These are phyloP conservation scores for Trematomus loennbergii DNA, from an alignment of 2,113 vertebrate genomes.

Conservation along the genomic window DNA sequence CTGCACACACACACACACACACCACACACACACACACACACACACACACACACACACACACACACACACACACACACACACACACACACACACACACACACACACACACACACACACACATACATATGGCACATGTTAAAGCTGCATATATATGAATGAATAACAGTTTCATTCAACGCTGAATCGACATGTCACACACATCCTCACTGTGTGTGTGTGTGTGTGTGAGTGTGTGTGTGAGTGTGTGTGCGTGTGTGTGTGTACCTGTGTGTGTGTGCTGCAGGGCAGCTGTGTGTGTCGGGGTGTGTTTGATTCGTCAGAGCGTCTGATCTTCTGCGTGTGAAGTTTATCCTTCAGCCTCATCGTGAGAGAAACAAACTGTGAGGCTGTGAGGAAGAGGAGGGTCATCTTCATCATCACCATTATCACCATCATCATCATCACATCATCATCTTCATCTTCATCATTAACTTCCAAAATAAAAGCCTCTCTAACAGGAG, in stretches of 20 bases:
- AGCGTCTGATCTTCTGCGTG: conserved; percentile 73
- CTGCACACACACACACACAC: conserved; percentile 69
- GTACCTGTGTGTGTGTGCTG: too few species aligned
- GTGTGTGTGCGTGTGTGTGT: too few species aligned
- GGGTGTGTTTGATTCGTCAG: conserved; percentile 89
- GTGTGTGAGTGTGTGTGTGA: too few species aligned
- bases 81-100: conserved; percentile 71
- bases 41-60: conserved; percentile 9
- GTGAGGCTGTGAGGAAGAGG: conserved; percentile 85
- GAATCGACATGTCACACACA: too few species aligned
- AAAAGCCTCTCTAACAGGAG: conserved; percentile 36
- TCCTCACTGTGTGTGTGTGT: too few species aligned
- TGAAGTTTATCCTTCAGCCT: conserved; percentile 95
- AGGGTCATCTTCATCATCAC: neutral
- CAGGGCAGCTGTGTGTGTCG: conserved; percentile 85
- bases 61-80: too few species aligned
- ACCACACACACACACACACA: conserved; percentile 13
- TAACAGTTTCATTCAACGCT: too few species aligned
- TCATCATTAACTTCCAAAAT: neutral
- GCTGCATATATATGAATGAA: too few species aligned
- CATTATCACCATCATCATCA: neutral
- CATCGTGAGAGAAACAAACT: conserved; percentile 94
- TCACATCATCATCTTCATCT: neutral
- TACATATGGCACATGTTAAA: too few species aligned
- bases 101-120: neutral